Conservation (phyloP, 2,797 vertebrate species). For the Iguana delicatissima region DNA sequence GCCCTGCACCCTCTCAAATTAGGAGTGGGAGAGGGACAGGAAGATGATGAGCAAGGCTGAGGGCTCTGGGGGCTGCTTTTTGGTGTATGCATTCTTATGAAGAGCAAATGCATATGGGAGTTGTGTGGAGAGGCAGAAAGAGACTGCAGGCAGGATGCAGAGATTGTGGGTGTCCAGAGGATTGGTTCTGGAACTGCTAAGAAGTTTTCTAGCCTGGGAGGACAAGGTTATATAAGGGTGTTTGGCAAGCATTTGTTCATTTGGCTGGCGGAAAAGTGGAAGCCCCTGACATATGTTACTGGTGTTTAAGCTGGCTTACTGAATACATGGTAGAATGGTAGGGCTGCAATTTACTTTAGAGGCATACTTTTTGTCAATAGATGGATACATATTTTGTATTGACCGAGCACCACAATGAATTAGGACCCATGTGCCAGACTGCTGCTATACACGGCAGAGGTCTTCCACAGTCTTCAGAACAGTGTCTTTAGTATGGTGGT, state of each 20-base stretch:
- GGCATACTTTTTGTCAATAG: too few relatives aligned
- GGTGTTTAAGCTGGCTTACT: neutral
- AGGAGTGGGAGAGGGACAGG: too few relatives aligned
- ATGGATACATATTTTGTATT: neutral
- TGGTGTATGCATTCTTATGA: neutral
- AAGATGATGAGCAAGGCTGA: neutral
- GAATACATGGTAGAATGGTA: too few relatives aligned
- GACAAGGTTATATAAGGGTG: too few relatives aligned
- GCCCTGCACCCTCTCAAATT: too few relatives aligned
- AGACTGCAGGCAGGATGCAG: neutral
- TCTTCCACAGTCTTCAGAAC: neutral
- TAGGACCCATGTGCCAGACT: too few relatives aligned
- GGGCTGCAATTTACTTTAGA: neutral
- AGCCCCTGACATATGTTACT: neutral
- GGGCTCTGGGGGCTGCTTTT: neutral
- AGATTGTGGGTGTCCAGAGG: too few relatives aligned
- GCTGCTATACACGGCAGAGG: neutral
- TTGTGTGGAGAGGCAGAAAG: neutral
- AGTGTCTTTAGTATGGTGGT: neutral
- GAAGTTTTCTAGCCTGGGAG: neutral
- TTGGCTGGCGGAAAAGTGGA: neutral
- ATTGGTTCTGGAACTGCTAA: neutral
- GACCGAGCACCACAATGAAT: neutral
- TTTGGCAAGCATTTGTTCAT: neutral
- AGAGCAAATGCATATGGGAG: too few relatives aligned